Evolutionary conservation across 2,888 invertebrate species (phyloP), one percentile per base, ranked within the genome.

Genomic region (Smittia aterrima): DNA sequence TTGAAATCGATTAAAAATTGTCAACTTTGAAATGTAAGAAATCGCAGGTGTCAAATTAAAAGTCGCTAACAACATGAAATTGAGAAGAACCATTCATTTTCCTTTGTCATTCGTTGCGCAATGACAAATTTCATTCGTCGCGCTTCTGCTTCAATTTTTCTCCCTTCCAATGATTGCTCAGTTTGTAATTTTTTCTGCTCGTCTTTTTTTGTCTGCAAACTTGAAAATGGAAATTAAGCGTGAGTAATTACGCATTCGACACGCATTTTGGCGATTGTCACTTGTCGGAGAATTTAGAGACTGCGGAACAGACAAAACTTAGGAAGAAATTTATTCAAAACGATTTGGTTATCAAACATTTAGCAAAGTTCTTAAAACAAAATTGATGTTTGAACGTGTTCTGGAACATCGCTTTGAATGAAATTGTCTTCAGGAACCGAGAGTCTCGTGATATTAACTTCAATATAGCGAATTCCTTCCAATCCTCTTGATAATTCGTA

Each of bases 221-320:
- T 58, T 58, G 20, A 22, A 2, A 58, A n/a, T 22, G 16, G 47
- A n/a, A 58, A 58, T 58, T 58, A 18, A 58, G 58, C 58, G 58
- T 22, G 22, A 58, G 22, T 58, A 58, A 58, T 58, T 58, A 22
- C 32, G 58, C 2, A 13, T 58, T 58, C 22, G 58, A 6, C 18
- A 58, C 58, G 58, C 58, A 58, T 22, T 58, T 58, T 22, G 3
- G 18, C 6, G 22, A 58, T 22, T 58, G 58, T 58, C 58, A 22
- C 18, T 58, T 16, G 16, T 2, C 11, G 47, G 11, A 47, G 16
- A 6, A n/a, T 13, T 47, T 11, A n/a, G 47, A 6, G 32, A n/a
- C n/a, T n/a, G n/a, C n/a, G n/a, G n/a, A n/a, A n/a, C n/a, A n/a
- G n/a, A n/a, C n/a, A n/a, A n/a, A n/a, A n/a, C n/a, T n/a, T n/a